Evolutionary conservation across 2,113 vertebrate genomes (phyloP), one percentile per base, ranked within the genome.

Genomic region (Nerophis lumbriciformis): DNA sequence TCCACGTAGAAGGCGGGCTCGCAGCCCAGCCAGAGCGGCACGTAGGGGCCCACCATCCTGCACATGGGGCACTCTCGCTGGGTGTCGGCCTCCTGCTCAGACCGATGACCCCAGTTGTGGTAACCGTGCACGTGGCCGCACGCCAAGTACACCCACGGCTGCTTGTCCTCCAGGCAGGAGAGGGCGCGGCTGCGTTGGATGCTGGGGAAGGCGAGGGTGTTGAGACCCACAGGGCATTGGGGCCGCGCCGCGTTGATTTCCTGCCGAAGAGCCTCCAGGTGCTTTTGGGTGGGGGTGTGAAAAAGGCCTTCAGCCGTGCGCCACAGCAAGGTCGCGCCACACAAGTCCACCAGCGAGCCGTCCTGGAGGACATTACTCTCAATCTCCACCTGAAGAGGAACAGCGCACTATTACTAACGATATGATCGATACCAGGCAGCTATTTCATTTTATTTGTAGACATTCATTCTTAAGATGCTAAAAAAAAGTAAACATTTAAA

Each of bases 41-140:
- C 95, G 0, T 99, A 99, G 50, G 95, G 96, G 52, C 97, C 97
- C 57, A 98, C 83, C 67, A 96, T 88, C 66, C 95, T 88, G 88
- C 97, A 99, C 95, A 98, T 98, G 38, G 97, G 97, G 51, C 97
- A 99, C 68, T 99, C 97, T 4, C 97, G 84, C 87, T 95, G 93
- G 11, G 80, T 42, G 2, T 93, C 93, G 78, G 92, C 87, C 70
- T 94, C 95, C 0, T 90, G 85, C 85, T 97, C 95, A 0, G 94
- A 94, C 8, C 97, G 93, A 59, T 99, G 94, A 60, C 97, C 97
- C 97, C 97, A 99, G 90, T 98, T 93, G 87, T 99, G 96, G 76
- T 97, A 94, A 53, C 97, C 97, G 0, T 99, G 97, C 56, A 98
- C 96, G 0, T 98, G 97, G 59, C 96, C 96, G 0, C 97, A 99